phyloP scores from a whole-genome alignment of 2,797 vertebrate genomes.

The Chelmon rostratus region DNA sequence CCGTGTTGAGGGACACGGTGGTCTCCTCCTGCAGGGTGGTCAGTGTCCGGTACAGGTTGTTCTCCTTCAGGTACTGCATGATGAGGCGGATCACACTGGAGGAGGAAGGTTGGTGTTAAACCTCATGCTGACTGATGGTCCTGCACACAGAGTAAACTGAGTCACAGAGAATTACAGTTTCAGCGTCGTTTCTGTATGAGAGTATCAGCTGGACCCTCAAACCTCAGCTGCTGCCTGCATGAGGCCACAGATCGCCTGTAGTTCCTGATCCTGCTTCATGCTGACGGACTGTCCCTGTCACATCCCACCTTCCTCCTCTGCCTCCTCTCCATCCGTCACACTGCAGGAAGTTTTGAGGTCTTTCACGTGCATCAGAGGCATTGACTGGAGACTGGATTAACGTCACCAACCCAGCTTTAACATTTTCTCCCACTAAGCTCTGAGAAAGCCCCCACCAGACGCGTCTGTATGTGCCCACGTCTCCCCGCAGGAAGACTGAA shows the following conservation, averaged over 20 bases:
- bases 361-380: slow-evolving; percentile 10
- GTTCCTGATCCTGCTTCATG: slow-evolving; percentile 18
- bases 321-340: not conserved
- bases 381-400: not conserved
- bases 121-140: not conserved
- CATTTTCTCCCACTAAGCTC: not conserved
- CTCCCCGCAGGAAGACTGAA: not conserved
- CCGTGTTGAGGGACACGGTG: slow-evolving; percentile 95
- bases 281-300: slow-evolving; percentile 12
- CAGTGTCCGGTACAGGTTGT: slow-evolving; percentile 93
- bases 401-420: not conserved
- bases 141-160: too few relatives aligned
- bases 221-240: too few relatives aligned
- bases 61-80: slow-evolving; percentile 99
- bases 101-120: slow-evolving; percentile 1
- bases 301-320: not conserved
- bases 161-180: too few relatives aligned
- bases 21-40: slow-evolving; percentile 96
- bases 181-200: too few relatives aligned
- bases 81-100: slow-evolving; percentile 96
- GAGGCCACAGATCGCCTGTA: too few relatives aligned
- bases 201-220: too few relatives aligned
- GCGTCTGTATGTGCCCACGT: not conserved
- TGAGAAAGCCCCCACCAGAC: not conserved
- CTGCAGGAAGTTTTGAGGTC: slow-evolving; percentile 15